Evolutionary conservation across 2,888 invertebrate genomes (phyloP).

Genomic region (Harpalus rubripes): DNA sequence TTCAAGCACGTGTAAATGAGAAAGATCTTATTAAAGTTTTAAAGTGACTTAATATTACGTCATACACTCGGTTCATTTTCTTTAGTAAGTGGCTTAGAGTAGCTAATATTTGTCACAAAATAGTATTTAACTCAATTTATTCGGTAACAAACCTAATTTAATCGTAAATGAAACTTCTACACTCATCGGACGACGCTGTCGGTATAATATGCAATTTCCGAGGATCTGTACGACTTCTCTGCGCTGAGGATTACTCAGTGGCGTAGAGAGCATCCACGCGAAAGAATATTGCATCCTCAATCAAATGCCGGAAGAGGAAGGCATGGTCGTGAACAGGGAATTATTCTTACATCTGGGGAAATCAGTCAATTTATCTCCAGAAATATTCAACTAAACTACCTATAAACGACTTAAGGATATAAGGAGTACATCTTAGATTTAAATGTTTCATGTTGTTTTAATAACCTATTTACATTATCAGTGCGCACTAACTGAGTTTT

Average conservation of each 20-base stretch:
- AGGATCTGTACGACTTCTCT: background rate
- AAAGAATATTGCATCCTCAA: slow-evolving; percentile 23
- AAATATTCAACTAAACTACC: background rate
- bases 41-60: background rate
- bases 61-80: background rate
- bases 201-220: slow-evolving; percentile 37
- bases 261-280: background rate
- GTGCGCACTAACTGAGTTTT: no score
- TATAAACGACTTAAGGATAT: background rate
- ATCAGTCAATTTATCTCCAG: slow-evolving; percentile 17
- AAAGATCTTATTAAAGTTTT: slow-evolving; percentile 4
- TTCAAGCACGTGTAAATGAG: background rate
- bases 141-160: slow-evolving; percentile 52
- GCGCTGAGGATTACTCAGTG: background rate
- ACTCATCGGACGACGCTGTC: slow-evolving; percentile 16
- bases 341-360: background rate
- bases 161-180: slow-evolving; percentile 26
- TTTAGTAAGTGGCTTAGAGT: background rate
- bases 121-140: slow-evolving; percentile 59
- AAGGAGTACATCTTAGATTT: background rate
- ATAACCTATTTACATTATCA: no score
- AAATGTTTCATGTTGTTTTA: background rate
- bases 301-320: background rate
- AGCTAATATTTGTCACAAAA: slow-evolving; percentile 31
- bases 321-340: background rate